phyloP scores from a whole-genome alignment of 2,113 vertebrate species.

The Zosterops japonicus region DNA sequence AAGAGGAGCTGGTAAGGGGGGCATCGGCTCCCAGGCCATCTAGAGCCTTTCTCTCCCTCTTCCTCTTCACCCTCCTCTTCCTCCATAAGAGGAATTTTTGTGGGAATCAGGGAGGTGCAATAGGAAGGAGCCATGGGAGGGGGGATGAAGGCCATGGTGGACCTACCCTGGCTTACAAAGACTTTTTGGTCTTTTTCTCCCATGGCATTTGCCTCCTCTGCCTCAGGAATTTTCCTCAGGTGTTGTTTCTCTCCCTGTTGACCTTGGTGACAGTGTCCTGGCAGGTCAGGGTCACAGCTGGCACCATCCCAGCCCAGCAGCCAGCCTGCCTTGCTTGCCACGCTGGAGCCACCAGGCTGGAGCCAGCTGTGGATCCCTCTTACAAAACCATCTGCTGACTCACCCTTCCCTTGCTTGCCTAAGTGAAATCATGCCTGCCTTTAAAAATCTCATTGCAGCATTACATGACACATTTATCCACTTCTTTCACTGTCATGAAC shows the following conservation, averaged over 20 bases:
- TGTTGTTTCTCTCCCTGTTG: neutral
- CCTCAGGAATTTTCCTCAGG: neutral
- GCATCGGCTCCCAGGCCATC: neutral
- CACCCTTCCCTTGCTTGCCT: slow-evolving; percentile 27
- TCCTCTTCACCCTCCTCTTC: neutral
- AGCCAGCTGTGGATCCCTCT: neutral
- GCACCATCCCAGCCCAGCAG: neutral
- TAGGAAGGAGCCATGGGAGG: neutral
- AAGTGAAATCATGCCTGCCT: slow-evolving; percentile 32
- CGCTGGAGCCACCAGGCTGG: neutral
- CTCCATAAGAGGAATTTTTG: neutral
- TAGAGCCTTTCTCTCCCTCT: neutral
- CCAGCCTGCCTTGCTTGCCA: neutral
- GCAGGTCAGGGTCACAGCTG: neutral
- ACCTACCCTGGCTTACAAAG: neutral
- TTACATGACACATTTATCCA: slow-evolving; percentile 19
- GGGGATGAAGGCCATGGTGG: neutral
- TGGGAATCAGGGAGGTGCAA: neutral
- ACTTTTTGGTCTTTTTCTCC: neutral
- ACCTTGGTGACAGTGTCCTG: neutral
- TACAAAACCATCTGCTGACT: slow-evolving; percentile 45
- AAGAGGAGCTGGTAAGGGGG: neutral
- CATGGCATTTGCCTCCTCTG: fast-evolving
- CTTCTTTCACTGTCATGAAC: neutral
- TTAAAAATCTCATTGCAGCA: slow-evolving; percentile 9